phyloP scores from a whole-genome alignment of 2,113 vertebrate species.

The Osmerus mordax region DNA sequence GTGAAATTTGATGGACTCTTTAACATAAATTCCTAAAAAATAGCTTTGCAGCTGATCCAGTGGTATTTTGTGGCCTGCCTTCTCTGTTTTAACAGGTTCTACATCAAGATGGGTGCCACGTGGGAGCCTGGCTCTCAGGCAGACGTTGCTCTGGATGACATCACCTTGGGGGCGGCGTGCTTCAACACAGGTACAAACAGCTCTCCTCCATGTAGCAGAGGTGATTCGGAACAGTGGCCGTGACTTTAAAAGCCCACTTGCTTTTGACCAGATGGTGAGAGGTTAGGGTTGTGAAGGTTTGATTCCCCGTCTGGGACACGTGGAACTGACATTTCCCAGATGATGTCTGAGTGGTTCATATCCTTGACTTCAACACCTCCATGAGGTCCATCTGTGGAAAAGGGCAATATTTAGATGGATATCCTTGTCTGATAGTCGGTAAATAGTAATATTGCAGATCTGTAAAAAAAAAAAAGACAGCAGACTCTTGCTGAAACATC shows the following conservation, averaged over 20 bases:
- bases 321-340: no score
- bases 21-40: no score
- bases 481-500: no score
- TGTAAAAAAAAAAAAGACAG: no score
- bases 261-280: background rate
- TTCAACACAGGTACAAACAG: conserved; percentile 69
- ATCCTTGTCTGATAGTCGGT: no score
- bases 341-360: no score
- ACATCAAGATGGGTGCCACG: conserved; percentile 71
- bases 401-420: no score
- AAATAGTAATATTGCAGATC: no score
- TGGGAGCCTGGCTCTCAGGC: conserved; percentile 80
- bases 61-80: background rate
- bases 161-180: conserved; percentile 80
- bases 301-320: background rate
- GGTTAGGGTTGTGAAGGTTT: background rate
- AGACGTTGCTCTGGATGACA: conserved; percentile 81
- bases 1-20: background rate
- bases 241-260: background rate
- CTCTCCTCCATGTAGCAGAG: background rate
- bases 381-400: no score
- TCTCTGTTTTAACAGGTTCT: conserved; percentile 71
- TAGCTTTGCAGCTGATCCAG: no score
- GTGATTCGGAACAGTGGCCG: background rate
- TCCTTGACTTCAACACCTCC: no score